Conservation (phyloP, 2,113 vertebrate genomes). For the Poecilia latipinna region DNA sequence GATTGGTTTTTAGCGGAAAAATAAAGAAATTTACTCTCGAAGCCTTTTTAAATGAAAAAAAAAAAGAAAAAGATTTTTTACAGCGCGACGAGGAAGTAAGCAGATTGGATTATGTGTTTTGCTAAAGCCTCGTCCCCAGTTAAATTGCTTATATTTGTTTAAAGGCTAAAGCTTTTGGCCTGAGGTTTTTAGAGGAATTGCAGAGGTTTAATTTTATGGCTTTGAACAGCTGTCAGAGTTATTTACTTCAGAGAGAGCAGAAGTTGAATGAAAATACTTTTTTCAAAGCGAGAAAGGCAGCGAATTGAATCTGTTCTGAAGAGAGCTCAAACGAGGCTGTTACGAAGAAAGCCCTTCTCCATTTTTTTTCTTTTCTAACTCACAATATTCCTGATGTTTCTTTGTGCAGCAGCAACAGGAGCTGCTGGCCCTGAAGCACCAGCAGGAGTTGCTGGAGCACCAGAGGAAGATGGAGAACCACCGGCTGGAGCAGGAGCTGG, state of each 20-base stretch:
- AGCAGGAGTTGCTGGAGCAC: slow-evolving; percentile 96
- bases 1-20: slow-evolving; percentile 3
- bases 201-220: slow-evolving; percentile 46
- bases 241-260: slow-evolving; percentile 33
- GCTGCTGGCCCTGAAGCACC: slow-evolving; percentile 95
- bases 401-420: slow-evolving; percentile 93
- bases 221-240: slow-evolving; percentile 53
- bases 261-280: background rate
- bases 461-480: slow-evolving; percentile 97
- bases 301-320: slow-evolving; percentile 4
- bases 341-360: background rate
- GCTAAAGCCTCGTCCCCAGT: slow-evolving; percentile 32
- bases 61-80: slow-evolving; percentile 6
- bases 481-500: slow-evolving; percentile 95
- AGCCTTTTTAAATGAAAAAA: background rate
- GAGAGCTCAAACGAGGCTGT: background rate
- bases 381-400: slow-evolving; percentile 1
- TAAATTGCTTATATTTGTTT: slow-evolving; percentile 61
- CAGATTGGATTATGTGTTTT: slow-evolving; percentile 57
- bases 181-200: slow-evolving; percentile 38
- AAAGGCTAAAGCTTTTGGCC: slow-evolving; percentile 42
- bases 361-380: background rate
- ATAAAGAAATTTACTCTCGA: slow-evolving; percentile 3
- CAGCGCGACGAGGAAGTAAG: slow-evolving; percentile 27
- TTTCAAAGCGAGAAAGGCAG: slow-evolving; percentile 3